phyloP scores from a whole-genome alignment of 2,797 vertebrate species.

The Pangasius djambal region DNA sequence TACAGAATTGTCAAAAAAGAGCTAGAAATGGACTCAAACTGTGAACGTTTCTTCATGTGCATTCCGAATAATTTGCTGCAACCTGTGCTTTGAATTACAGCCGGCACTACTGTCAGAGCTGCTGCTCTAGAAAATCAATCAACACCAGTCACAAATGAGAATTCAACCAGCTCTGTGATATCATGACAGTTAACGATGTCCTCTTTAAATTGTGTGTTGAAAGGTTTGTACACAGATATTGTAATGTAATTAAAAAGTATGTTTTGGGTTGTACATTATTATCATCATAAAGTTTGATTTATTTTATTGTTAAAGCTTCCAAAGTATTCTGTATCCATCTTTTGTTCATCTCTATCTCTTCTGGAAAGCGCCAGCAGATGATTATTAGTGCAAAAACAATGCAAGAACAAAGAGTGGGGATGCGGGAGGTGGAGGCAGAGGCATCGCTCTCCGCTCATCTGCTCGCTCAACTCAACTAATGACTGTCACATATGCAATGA shows the following conservation, averaged over 20 bases:
- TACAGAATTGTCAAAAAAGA: constrained; percentile 69
- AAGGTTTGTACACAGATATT: background rate
- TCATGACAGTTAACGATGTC: background rate
- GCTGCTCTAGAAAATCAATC: too few species aligned
- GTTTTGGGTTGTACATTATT: background rate
- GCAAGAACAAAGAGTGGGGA: background rate
- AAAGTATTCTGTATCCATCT: background rate
- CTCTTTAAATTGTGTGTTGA: background rate
- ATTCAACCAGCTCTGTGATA: too few species aligned
- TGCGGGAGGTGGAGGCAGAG: too few species aligned
- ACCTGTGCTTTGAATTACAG: background rate
- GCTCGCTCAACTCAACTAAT: constrained; percentile 63
- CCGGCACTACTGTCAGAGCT: too few species aligned
- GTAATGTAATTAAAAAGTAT: background rate
- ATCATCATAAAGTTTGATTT: too few species aligned
- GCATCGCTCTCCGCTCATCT: background rate
- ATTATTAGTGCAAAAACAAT: background rate
- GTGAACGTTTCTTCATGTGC: background rate
- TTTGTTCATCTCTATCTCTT: background rate
- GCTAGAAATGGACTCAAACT: background rate
- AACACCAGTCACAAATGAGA: too few species aligned
- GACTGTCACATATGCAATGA: constrained; percentile 79
- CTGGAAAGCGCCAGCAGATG: background rate
- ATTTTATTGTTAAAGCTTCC: background rate
- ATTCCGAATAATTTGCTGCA: background rate